These are phyloP conservation scores for Myotis vivesi DNA, from an alignment of 2,797 vertebrate species.

Conservation along the genomic window DNA sequence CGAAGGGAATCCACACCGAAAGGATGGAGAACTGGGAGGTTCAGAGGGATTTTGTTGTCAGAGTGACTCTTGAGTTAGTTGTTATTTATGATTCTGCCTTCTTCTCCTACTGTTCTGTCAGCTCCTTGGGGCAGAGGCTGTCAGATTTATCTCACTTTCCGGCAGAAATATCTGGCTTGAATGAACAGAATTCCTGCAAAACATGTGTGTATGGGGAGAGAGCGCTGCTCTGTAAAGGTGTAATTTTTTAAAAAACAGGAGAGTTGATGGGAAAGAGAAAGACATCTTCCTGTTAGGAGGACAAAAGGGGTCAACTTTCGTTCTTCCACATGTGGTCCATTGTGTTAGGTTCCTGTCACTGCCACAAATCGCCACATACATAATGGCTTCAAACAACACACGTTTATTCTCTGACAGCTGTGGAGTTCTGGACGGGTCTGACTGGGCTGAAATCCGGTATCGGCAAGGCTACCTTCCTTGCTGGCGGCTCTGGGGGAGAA, in stretches of 20 bases:
- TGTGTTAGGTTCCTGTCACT: not conserved
- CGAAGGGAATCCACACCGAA: not conserved
- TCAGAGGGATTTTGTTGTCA: not conserved
- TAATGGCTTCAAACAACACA: not conserved
- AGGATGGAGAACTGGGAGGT: not conserved
- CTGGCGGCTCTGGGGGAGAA: not conserved
- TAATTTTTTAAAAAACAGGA: not conserved
- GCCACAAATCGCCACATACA: not conserved
- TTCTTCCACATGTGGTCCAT: not conserved
- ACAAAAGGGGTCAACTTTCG: not conserved
- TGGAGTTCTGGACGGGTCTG: not conserved
- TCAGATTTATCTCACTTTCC: conserved; percentile 5
- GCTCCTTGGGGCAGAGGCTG: not conserved
- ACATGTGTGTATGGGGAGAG: too few species aligned
- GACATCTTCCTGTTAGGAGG: not conserved
- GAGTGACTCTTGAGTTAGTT: not conserved
- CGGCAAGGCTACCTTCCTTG: not conserved
- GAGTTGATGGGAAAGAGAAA: not conserved
- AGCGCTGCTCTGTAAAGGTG: not conserved
- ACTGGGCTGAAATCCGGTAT: not conserved
- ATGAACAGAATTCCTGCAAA: not conserved
- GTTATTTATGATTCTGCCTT: not conserved
- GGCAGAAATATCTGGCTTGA: not conserved
- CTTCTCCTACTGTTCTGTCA: not conserved
- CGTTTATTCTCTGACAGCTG: not conserved